Conservation (phyloP, 2,113 vertebrate species). For the Opisthocomus hoazin region DNA sequence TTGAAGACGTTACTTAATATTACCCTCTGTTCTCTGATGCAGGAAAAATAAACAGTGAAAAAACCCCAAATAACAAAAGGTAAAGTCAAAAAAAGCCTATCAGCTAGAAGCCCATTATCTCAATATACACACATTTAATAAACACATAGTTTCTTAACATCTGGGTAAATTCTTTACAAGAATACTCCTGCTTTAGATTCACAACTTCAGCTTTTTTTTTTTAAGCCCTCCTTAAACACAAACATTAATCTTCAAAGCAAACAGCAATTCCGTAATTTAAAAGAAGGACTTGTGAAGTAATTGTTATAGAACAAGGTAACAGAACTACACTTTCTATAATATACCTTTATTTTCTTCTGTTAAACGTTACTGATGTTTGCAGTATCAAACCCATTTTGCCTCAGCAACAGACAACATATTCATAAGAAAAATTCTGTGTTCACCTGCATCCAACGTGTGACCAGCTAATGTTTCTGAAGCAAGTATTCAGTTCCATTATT, state of each 20-base stretch:
- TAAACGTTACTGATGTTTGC: neutral
- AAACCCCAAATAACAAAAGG: neutral
- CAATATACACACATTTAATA: neutral
- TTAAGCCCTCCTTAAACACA: neutral
- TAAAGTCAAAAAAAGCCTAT: accelerated
- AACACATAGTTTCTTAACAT: neutral
- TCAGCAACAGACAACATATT: neutral
- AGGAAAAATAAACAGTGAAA: neutral
- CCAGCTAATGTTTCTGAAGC: neutral
- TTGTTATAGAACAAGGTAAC: neutral
- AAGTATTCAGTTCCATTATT: neutral
- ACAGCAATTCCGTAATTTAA: neutral
- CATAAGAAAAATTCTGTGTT: neutral
- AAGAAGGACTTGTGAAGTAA: neutral
- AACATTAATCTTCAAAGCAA: neutral
- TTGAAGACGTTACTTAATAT: neutral
- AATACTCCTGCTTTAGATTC: neutral
- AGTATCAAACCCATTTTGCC: neutral
- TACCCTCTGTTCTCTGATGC: neutral
- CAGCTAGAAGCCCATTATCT: neutral
- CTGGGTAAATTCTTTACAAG: neutral
- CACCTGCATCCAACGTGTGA: neutral
- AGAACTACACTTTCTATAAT: neutral
- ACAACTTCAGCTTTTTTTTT: neutral
- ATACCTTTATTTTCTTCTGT: neutral